phyloP scores from a whole-genome alignment of 2,797 vertebrate species.

The Onychomys leucogaster region DNA sequence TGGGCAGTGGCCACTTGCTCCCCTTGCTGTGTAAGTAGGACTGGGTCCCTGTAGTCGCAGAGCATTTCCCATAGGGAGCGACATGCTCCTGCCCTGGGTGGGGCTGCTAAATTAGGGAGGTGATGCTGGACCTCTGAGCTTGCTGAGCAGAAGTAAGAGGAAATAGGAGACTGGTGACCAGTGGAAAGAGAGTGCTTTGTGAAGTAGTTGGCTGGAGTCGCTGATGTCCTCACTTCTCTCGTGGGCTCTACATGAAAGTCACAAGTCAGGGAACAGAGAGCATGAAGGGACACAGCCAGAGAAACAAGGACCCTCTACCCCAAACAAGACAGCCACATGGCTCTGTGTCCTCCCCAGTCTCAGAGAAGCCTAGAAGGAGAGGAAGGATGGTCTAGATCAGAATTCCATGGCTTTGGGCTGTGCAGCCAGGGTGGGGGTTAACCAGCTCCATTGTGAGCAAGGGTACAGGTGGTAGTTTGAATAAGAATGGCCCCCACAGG shows the following conservation, averaged over 20 bases:
- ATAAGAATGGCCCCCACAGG: too few species aligned
- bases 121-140: background rate
- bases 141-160: background rate
- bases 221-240: background rate
- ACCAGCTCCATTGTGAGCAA: background rate
- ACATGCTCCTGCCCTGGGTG: background rate
- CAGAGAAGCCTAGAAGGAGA: background rate
- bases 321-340: background rate
- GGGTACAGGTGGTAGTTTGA: background rate
- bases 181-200: background rate
- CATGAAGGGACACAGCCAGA: background rate
- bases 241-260: background rate
- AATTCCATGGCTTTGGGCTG: too few species aligned
- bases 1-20: background rate
- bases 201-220: background rate
- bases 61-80: background rate
- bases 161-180: background rate
- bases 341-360: background rate
- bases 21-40: background rate
- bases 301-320: background rate
- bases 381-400: accelerated
- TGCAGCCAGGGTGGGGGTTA: too few species aligned
- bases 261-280: background rate
- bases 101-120: background rate
- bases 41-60: background rate